Evolutionary conservation across 1,140 invertebrate species (phyloP).

Genomic region (Nasonia vitripennis): DNA sequence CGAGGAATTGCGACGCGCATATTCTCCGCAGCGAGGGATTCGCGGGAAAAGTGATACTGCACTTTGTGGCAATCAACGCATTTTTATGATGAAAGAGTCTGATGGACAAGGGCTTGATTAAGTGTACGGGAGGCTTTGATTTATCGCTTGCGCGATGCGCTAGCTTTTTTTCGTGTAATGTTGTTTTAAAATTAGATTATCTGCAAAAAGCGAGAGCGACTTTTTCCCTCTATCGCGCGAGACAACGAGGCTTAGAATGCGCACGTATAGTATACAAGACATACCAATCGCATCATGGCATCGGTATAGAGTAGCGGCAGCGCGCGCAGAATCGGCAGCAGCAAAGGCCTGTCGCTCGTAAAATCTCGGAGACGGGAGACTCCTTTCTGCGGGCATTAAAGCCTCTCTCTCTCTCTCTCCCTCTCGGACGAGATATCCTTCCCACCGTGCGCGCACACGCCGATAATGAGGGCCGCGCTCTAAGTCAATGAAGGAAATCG

Average conservation of each 20-base stretch:
- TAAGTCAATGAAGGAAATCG: conserved; percentile 52
- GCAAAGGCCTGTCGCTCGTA: conserved; percentile 23
- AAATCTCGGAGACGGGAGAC: conserved; percentile 4
- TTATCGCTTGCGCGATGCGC: background rate
- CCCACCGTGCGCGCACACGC: background rate
- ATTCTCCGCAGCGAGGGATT: background rate
- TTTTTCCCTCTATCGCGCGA: background rate
- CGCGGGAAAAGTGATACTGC: too few species aligned
- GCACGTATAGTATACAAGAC: background rate
- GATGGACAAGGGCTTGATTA: too few species aligned
- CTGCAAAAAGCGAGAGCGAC: background rate
- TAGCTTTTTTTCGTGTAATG: background rate
- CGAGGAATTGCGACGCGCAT: background rate
- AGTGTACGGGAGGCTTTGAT: too few species aligned
- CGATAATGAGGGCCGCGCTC: conserved; percentile 38
- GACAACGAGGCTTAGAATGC: background rate
- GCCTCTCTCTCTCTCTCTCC: background rate
- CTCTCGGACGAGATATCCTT: background rate
- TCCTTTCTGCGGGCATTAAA: conserved; percentile 24
- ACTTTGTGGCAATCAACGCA: too few species aligned
- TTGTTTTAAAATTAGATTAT: conserved; percentile 2
- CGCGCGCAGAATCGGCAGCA: background rate
- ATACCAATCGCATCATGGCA: too few species aligned
- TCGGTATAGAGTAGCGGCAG: background rate
- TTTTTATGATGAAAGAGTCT: too few species aligned